Evolutionary conservation across 1,140 invertebrate species (phyloP), one percentile per base, ranked within the genome.

Genomic region (Coenobita brevimanus): DNA sequence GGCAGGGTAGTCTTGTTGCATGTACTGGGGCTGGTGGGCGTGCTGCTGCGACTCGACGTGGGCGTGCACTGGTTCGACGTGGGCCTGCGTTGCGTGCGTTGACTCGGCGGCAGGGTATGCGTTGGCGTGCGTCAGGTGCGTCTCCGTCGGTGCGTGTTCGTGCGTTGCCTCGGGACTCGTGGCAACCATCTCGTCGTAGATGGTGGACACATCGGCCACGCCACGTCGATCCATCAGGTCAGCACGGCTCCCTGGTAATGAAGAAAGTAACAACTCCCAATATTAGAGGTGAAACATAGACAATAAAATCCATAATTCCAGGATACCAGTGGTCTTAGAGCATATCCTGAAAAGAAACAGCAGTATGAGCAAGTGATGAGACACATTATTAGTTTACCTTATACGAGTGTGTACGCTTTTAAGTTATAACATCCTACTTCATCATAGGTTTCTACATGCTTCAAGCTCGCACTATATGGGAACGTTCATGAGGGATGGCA

Each of bases 151-250:
- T 2, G 41, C 38, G 50, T 69, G 75, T 3, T 69, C 81, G 43
- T 33, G 67, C n/a, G 79, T 8, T 57, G 36, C 10, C 15, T 80
- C 60, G 0, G 43, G 73, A 36, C 13, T 71, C n/a, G 30, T 24
- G 41, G 41, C 87, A 13, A 90, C 73, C 75, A 90, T 80, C 67
- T 90, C 89, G 1, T 86, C 89, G 41, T 90, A 90, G 2, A 90
- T 81, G 0, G 86, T 90, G 10, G 89, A 89, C 6, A 89, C 86
- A n/a, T 89, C 76, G 30, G 86, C 79, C 27, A 89, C 89, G 3
- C 73, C 79, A 1, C 83, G 54, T n/a, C 85, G 69, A 3, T 82
- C 85, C 60, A 76, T 75, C 3, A 82, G 64, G 54, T 89, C 89
- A n/a, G 64, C 83, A 13, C 89, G 64, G 69, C 89, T 87, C 33